These are phyloP conservation scores for Opisthograptis luteolata DNA, from an alignment of 2,888 invertebrate species.

Conservation along the genomic window DNA sequence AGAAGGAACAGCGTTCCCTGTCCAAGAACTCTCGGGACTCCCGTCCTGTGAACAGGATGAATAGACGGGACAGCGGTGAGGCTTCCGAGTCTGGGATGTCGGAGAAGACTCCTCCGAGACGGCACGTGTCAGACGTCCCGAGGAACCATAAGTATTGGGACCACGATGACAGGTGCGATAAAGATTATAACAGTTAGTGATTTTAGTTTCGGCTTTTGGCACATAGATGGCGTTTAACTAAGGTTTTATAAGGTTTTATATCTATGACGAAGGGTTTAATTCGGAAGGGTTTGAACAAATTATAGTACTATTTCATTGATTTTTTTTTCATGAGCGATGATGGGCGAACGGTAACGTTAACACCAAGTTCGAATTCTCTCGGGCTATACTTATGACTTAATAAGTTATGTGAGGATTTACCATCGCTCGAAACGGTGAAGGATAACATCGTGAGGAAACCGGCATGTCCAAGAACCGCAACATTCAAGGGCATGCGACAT, in stretches of 20 bases:
- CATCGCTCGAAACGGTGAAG: too few relatives aligned
- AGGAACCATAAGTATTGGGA: constrained; percentile 78
- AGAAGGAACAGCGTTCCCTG: constrained; percentile 51
- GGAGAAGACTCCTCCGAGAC: constrained; percentile 54
- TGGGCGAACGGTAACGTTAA: too few relatives aligned
- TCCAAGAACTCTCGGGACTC: constrained; percentile 53
- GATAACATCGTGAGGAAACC: too few relatives aligned
- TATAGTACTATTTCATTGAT: not conserved
- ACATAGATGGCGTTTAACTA: constrained; percentile 15
- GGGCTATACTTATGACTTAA: too few relatives aligned
- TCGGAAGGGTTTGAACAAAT: not conserved
- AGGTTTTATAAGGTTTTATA: not conserved
- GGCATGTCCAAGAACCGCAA: too few relatives aligned
- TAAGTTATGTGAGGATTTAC: too few relatives aligned
- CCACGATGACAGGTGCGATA: constrained; percentile 76
- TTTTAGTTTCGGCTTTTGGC: constrained; percentile 7
- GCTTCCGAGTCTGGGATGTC: constrained; percentile 25
- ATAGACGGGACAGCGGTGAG: constrained; percentile 62
- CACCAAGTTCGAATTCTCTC: too few relatives aligned
- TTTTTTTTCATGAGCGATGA: not conserved
- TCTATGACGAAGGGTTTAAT: not conserved
- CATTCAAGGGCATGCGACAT: too few relatives aligned
- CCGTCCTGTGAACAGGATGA: constrained; percentile 41
- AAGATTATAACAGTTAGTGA: constrained; percentile 76
- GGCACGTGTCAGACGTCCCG: constrained; percentile 72